A percentile compares a stretch with the other conserved stretches of the same genome.
These are phyloP conservation scores for Sisor rabdophorus DNA, from an alignment of 2,113 vertebrate species.

Conservation along the genomic window DNA sequence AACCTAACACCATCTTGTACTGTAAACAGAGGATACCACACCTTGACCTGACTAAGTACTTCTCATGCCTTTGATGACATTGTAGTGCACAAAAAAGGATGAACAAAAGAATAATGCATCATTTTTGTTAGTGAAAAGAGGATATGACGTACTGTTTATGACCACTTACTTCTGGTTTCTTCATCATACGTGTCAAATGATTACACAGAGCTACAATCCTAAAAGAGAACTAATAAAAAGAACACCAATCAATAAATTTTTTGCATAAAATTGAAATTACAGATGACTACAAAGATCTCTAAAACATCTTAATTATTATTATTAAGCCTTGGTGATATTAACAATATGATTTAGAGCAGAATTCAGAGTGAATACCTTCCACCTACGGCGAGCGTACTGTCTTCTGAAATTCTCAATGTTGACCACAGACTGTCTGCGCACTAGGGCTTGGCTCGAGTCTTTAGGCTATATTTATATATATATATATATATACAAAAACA, in stretches of 20 bases:
- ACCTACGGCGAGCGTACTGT: constrained; percentile 83
- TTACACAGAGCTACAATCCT: constrained; percentile 89
- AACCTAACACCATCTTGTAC: constrained; percentile 11
- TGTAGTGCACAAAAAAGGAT: not conserved
- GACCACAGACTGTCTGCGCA: constrained; percentile 82
- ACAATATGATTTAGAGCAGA: not conserved
- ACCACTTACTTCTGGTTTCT: constrained; percentile 73
- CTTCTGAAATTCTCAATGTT: constrained; percentile 93
- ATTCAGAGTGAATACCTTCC: constrained; percentile 78
- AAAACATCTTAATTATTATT: not conserved
- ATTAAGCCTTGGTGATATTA: not conserved
- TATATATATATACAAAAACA: not conserved
- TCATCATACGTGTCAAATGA: constrained; percentile 87
- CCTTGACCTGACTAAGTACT: constrained; percentile 4
- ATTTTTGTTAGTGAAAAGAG: not conserved
- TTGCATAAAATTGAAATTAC: not conserved
- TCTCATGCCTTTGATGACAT: constrained; percentile 28
- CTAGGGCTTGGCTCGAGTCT: constrained; percentile 82
- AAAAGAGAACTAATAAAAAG: constrained; percentile 78
- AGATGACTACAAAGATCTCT: not conserved
- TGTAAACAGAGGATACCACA: constrained; percentile 14
- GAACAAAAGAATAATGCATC: not conserved
- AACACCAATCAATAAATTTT: not conserved
- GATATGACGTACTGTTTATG: not conserved
- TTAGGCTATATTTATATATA: constrained; percentile 69